A percentile compares a stretch with the other conserved stretches of the same genome.
These are phyloP conservation scores for Rhinoderma darwinii DNA, from an alignment of 2,113 vertebrate genomes.

Conservation along the genomic window DNA sequence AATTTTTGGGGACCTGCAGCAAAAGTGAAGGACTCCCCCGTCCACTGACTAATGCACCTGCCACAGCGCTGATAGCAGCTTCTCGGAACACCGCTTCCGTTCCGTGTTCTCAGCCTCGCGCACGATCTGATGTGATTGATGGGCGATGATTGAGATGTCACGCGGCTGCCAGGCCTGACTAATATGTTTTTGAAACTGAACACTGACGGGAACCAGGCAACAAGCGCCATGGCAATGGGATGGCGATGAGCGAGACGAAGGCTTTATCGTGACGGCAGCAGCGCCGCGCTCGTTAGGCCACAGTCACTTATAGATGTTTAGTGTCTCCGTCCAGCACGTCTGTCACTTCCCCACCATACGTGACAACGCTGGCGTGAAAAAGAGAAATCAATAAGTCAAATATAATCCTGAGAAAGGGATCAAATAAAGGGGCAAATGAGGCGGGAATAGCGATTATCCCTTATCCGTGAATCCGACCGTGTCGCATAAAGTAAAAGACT, in stretches of 20 bases:
- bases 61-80: not conserved
- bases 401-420: not conserved
- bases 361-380: not conserved
- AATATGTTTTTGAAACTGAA: not conserved
- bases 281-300: not conserved
- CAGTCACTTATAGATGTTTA: conserved; percentile 18
- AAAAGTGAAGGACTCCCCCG: too few species aligned
- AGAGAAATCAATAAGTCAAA: not conserved
- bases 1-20: too few species aligned
- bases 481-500: not conserved
- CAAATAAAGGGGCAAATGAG: not conserved
- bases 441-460: not conserved
- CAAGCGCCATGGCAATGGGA: conserved; percentile 18
- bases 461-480: not conserved
- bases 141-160: not conserved
- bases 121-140: not conserved
- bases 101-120: too few species aligned
- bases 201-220: conserved; percentile 12
- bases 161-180: not conserved
- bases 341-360: not conserved
- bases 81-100: not conserved
- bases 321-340: not conserved
- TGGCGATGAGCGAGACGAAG: not conserved
- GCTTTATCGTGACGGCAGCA: not conserved
- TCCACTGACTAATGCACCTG: not conserved